These are phyloP conservation scores for Dicranocentrus wangi DNA, from an alignment of 2,888 invertebrate genomes.

Conservation along the genomic window DNA sequence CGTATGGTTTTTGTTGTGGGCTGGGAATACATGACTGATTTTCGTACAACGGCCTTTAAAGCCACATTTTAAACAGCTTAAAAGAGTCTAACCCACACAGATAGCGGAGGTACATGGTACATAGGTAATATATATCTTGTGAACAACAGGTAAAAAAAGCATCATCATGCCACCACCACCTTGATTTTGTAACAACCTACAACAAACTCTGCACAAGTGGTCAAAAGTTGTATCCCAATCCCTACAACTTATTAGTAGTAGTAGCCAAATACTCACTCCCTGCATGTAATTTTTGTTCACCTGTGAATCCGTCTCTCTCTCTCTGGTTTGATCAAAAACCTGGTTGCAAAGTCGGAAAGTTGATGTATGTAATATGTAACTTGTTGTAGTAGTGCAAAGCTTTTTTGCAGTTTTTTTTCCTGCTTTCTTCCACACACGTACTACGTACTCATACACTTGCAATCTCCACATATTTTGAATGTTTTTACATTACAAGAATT, in stretches of 20 bases:
- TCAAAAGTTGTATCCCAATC: neutral
- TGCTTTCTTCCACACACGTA: neutral
- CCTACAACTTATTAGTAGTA: neutral
- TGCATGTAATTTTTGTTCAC: slow-evolving; percentile 8
- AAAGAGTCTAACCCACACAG: too few relatives aligned
- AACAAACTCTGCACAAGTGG: slow-evolving; percentile 20
- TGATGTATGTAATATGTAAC: too few relatives aligned
- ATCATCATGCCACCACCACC: slow-evolving; percentile 17
- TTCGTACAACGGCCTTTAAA: slow-evolving; percentile 13
- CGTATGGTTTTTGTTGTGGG: too few relatives aligned
- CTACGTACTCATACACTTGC: neutral
- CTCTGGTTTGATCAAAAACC: too few relatives aligned
- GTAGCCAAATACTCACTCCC: neutral
- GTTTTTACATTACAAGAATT: slow-evolving; percentile 41
- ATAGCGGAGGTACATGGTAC: slow-evolving; percentile 1
- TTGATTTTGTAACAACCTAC: slow-evolving; percentile 51
- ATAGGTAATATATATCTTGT: neutral
- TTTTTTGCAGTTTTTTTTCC: too few relatives aligned
- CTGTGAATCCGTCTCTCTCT: neutral
- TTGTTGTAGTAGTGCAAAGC: too few relatives aligned
- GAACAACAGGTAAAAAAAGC: neutral
- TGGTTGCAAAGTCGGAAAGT: too few relatives aligned
- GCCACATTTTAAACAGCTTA: too few relatives aligned
- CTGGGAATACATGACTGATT: too few relatives aligned
- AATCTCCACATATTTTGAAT: neutral